Evolutionary conservation across 2,797 vertebrate species (phyloP).

Genomic region (Hippoglossus hippoglossus): DNA sequence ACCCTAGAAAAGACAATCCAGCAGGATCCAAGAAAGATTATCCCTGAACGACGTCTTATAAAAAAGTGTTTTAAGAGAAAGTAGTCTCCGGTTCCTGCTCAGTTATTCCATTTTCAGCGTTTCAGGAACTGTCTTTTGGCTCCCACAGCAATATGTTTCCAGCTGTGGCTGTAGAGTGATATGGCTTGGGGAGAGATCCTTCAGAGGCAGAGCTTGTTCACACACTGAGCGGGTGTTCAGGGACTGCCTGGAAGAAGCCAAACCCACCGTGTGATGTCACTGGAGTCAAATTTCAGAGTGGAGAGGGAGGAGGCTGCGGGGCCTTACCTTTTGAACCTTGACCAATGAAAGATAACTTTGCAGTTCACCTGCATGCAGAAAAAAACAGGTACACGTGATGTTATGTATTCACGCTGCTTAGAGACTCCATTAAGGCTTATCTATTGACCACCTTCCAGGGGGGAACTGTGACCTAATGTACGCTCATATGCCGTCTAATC

Average conservation of each 20-base stretch:
- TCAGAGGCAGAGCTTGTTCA: slow-evolving; percentile 79
- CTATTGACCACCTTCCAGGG: slow-evolving; percentile 38
- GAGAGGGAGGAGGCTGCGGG: slow-evolving; percentile 56
- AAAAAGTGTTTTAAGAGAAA: slow-evolving; percentile 53
- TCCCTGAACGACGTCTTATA: slow-evolving; percentile 63
- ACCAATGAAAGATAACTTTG: slow-evolving; percentile 67
- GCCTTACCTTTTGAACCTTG: slow-evolving; percentile 71
- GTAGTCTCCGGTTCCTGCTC: slow-evolving; percentile 54
- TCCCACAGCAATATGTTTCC: slow-evolving; percentile 67
- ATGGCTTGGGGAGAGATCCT: slow-evolving; percentile 75
- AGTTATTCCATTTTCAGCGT: slow-evolving; percentile 71
- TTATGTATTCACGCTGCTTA: slow-evolving; percentile 45
- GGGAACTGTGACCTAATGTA: slow-evolving; percentile 24
- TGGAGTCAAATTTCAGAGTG: slow-evolving; percentile 77
- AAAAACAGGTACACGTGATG: slow-evolving; percentile 52
- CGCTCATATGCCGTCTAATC: slow-evolving; percentile 18
- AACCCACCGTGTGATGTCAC: slow-evolving; percentile 81
- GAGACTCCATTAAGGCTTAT: slow-evolving; percentile 49
- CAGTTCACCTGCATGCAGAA: slow-evolving; percentile 66
- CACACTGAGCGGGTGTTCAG: slow-evolving; percentile 72
- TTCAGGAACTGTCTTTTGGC: slow-evolving; percentile 58
- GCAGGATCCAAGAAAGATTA: slow-evolving; percentile 72
- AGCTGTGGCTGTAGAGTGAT: slow-evolving; percentile 71
- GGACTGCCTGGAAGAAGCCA: slow-evolving; percentile 75
- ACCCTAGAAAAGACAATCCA: slow-evolving; percentile 69